These are phyloP conservation scores for Leptinotarsa defecta DNA, from an alignment of 1,140 invertebrate genomes.

Conservation along the genomic window DNA sequence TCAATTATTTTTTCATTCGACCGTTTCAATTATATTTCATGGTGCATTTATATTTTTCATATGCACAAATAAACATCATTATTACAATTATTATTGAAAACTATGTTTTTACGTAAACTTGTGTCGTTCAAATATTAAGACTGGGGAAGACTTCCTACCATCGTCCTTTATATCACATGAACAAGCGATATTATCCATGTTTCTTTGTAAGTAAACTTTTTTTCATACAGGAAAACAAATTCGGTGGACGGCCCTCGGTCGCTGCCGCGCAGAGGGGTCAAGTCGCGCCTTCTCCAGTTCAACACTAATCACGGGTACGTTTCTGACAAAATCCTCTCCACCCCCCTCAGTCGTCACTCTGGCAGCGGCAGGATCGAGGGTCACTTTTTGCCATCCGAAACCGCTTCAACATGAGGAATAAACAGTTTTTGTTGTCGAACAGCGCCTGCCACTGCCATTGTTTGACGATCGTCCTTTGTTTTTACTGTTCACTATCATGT, in stretches of 20 bases:
- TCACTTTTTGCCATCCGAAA: slow-evolving; percentile 37
- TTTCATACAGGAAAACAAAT: slow-evolving; percentile 62
- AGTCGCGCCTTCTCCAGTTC: slow-evolving; percentile 86
- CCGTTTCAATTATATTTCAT: too few species aligned
- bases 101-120: too few species aligned
- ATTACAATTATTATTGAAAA: too few species aligned
- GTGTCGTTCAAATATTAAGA: too few species aligned
- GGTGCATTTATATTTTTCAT: too few species aligned
- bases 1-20: too few species aligned
- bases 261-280: slow-evolving; percentile 81
- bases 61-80: too few species aligned
- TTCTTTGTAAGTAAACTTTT: background rate
- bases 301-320: slow-evolving; percentile 81
- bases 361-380: slow-evolving; percentile 54
- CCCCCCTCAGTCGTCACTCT: slow-evolving; percentile 32
- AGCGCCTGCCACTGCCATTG: slow-evolving; percentile 62
- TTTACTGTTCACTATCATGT: slow-evolving; percentile 22
- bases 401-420: slow-evolving; percentile 4
- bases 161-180: too few species aligned
- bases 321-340: slow-evolving; percentile 15
- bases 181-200: too few species aligned
- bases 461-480: slow-evolving; percentile 40
- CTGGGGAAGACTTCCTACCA: too few species aligned
- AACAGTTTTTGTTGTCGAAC: slow-evolving; percentile 64
- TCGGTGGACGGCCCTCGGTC: slow-evolving; percentile 79